Percentiles rank a stretch among this genome's conserved stretches.
Conservation (phyloP, 2,113 vertebrate species). For the Tretioscincus oriximinensis region DNA sequence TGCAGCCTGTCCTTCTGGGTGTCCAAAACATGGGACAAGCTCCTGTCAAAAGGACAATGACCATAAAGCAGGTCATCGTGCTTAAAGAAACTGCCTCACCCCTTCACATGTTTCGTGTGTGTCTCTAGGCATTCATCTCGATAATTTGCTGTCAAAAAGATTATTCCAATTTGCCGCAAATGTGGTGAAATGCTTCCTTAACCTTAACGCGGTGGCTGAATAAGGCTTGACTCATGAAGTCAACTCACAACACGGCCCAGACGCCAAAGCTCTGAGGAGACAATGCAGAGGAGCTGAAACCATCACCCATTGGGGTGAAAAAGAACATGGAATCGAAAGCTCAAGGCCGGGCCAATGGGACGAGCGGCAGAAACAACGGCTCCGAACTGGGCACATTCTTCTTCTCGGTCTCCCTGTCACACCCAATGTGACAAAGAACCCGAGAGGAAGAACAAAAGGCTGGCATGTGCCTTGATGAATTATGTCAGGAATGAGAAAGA, state of each 20-base stretch:
- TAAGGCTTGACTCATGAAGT: constrained; percentile 43
- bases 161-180: constrained; percentile 27
- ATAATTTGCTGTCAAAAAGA: constrained; percentile 12
- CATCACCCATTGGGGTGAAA: background rate
- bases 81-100: background rate
- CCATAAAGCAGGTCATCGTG: rapidly evolving
- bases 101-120: rapidly evolving
- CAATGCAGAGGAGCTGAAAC: background rate
- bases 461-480: background rate
- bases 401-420: background rate
- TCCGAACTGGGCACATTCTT: background rate
- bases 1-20: background rate
- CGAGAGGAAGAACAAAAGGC: background rate
- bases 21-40: rapidly evolving
- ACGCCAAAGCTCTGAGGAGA: background rate
- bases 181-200: constrained; percentile 42
- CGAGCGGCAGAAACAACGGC: background rate
- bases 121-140: constrained; percentile 23
- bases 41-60: background rate
- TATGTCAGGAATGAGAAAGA: background rate
- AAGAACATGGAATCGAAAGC: constrained; percentile 19
- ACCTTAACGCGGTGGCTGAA: constrained; percentile 29
- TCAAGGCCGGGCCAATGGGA: constrained; percentile 2
- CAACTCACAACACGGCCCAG: background rate
- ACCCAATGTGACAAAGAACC: background rate